These are phyloP conservation scores for Myoxocephalus aenaeus DNA, from an alignment of 2,797 vertebrate species.

Conservation along the genomic window DNA sequence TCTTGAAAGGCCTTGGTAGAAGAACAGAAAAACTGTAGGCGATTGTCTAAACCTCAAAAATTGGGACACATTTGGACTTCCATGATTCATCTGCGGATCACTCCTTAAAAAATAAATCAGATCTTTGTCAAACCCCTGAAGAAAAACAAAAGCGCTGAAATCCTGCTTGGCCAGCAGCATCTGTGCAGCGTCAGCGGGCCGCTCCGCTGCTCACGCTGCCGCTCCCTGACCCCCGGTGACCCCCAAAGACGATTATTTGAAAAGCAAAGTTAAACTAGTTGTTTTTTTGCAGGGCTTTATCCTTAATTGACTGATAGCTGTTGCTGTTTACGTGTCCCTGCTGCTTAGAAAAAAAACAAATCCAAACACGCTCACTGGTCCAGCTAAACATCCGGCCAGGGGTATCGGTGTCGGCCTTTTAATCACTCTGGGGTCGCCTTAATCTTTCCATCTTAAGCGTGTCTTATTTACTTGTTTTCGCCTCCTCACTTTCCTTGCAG, in stretches of 20 bases:
- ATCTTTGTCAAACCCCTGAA: conserved; percentile 52
- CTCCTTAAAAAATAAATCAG: conserved; percentile 54
- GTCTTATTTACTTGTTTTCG: conserved; percentile 76
- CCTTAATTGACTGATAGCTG: conserved; percentile 80
- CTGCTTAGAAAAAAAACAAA: conserved; percentile 61
- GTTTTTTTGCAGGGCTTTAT: conserved; percentile 72
- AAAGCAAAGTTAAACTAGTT: conserved; percentile 77
- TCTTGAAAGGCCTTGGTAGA: conserved; percentile 33
- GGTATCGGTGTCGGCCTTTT: conserved; percentile 75
- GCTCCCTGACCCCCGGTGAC: conserved; percentile 55
- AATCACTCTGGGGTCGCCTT: conserved; percentile 70
- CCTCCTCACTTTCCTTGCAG: conserved; percentile 57
- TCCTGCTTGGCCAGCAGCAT: conserved; percentile 62
- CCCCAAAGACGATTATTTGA: conserved; percentile 78
- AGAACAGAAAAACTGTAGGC: conserved; percentile 14
- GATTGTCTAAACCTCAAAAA: conserved; percentile 52
- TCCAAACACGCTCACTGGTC: conserved; percentile 54
- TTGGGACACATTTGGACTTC: conserved; percentile 40
- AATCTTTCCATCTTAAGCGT: conserved; percentile 70
- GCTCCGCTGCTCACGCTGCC: conserved; percentile 74
- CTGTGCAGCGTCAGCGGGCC: conserved; percentile 63
- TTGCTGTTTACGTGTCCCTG: conserved; percentile 70
- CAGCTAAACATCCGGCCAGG: conserved; percentile 53
- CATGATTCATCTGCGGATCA: conserved; percentile 39
- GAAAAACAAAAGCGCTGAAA: conserved; percentile 70